phyloP scores from a whole-genome alignment of 2,113 vertebrate genomes.

The Tetrax tetrax region DNA sequence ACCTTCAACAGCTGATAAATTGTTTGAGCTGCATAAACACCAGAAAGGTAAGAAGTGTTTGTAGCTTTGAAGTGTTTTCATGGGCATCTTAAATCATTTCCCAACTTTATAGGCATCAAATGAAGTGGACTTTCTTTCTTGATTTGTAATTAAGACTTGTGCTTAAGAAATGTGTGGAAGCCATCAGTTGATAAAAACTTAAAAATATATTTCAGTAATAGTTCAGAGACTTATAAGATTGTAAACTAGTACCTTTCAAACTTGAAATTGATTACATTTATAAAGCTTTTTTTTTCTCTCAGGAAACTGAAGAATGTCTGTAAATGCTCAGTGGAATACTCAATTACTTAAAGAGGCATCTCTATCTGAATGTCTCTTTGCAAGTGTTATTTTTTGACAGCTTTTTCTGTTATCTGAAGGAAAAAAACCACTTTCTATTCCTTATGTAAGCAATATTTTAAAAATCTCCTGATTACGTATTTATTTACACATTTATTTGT shows the following conservation, averaged over 20 bases:
- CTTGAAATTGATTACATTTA: not conserved
- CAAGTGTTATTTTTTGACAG: not conserved
- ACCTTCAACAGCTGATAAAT: slow-evolving; percentile 33
- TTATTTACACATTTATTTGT: not conserved
- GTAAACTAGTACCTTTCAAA: not conserved
- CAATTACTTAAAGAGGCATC: not conserved
- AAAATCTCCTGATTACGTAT: not conserved
- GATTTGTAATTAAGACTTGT: not conserved
- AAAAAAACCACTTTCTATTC: not conserved
- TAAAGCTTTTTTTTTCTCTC: not conserved
- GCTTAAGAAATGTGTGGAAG: not conserved
- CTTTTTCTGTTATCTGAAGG: not conserved
- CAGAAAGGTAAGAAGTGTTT: not conserved
- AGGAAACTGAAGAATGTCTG: not conserved
- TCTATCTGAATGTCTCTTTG: not conserved
- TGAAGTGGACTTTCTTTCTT: not conserved
- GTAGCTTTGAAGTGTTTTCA: not conserved
- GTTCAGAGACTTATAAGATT: not conserved
- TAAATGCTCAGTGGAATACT: not conserved
- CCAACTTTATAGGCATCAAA: not conserved
- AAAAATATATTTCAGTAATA: not conserved
- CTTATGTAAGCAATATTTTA: not conserved
- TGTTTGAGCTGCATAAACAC: not conserved
- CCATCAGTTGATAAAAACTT: not conserved
- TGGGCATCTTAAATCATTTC: not conserved